Base-by-base conservation (phyloP, 2,888 invertebrate species). In the Hyalella azteca region DNA sequence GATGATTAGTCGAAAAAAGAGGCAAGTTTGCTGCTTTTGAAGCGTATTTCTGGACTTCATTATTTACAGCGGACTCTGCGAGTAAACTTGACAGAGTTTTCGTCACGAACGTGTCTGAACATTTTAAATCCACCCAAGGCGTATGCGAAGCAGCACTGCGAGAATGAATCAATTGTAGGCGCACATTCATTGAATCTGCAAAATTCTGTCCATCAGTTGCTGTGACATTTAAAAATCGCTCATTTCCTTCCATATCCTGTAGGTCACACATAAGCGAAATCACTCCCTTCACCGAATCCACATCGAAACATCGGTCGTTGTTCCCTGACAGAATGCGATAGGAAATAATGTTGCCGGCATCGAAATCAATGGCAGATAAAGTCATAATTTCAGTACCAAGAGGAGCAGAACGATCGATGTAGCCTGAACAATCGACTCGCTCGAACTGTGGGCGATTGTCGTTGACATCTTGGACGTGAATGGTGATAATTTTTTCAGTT, bases 161-260 rank as follows among this genome's bases (percentile, higher is more conserved):
- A n/a, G 86, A 85, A 22, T 81, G 92, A 19, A 94, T 92, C 78
- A 96, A 89, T 86, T 93, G 92, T 81, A 96, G 90, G 81, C 91
- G 91, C 29, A 97, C 91, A 19, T 92, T 90, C 84, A 93, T 92
- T 15, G 95, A 92, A 87, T 97, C 96, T 0, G 97, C 94, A 86
- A 95, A 95, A 88, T 97, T 95, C 1, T 94, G 93, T 2, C 96
- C 95, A 87, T 98, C 98, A 0, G 95, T 95, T 0, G 97, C 96
- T 0, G 96, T 94, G 22, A 97, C 93, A 87, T 94, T 95, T 2
- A 97, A 88, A 78, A 91, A 90, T 11, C 94, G 90, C 79, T 93
- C 92, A 49, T 91, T 90, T 3, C 91, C 89, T 78, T 91, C 90
- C 48, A 94, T 90, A 86, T 94, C 93, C 77, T 90, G 89, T 77